Conservation (phyloP, 2,113 vertebrate species). For the Burhinus bistriatus region DNA sequence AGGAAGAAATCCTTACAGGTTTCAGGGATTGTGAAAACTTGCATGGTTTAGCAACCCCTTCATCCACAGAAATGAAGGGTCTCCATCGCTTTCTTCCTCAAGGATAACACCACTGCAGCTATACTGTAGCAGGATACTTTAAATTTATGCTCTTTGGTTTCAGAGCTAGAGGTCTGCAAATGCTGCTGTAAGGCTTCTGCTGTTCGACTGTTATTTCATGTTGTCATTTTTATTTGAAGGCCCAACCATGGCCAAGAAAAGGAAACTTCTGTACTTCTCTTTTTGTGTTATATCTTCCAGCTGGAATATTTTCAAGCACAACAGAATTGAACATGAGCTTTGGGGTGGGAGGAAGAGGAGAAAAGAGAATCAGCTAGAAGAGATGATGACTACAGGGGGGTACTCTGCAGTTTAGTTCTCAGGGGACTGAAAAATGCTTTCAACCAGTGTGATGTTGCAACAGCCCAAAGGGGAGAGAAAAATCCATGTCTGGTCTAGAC, state of each 20-base stretch:
- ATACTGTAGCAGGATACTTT: background rate
- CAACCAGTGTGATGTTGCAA: conserved; percentile 63
- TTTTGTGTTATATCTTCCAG: background rate
- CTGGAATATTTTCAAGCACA: conserved; percentile 39
- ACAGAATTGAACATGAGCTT: conserved; percentile 1
- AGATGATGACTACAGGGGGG: conserved; percentile 4
- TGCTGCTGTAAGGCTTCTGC: conserved; percentile 10
- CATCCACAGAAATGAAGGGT: background rate
- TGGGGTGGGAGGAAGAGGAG: background rate
- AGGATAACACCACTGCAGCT: background rate
- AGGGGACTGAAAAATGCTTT: conserved; percentile 46
- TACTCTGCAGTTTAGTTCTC: conserved; percentile 25
- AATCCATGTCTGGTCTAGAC: conserved; percentile 69
- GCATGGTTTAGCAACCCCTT: background rate
- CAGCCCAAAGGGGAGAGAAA: conserved; percentile 68
- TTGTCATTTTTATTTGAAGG: conserved; percentile 41
- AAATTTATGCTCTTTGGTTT: background rate
- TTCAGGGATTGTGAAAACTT: background rate
- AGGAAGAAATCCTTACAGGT: background rate
- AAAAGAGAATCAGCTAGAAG: background rate
- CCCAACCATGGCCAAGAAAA: conserved; percentile 8
- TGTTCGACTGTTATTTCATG: background rate
- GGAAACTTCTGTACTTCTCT: conserved; percentile 7
- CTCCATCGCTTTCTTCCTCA: background rate
- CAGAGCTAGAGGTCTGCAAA: background rate